Base-by-base conservation (phyloP, 2,888 invertebrate genomes). In the Scaptomyza parva region DNA sequence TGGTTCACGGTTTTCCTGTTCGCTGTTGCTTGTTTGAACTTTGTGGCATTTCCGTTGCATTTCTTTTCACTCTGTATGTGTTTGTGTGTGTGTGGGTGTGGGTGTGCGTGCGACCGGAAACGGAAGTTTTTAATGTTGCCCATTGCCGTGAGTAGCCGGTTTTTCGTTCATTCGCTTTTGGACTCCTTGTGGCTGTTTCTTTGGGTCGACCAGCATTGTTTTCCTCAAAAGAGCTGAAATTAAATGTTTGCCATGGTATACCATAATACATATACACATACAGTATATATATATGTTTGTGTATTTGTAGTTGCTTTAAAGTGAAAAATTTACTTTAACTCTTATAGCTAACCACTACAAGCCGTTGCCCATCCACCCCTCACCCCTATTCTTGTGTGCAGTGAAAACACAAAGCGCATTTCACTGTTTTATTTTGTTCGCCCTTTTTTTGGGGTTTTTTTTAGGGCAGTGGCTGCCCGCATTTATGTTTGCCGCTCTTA, bases 41-140 rank as follows among this genome's bases (percentile, higher is more conserved):
- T 84, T 76, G 71, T 86, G 82, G 85, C 82, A 86, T 83, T 83
- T 86, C 87, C 87, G 87, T 64, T 83, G 87, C 87, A 86, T 66
- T 83, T 84, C 83, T 80, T 84, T 44, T 66, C 44, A 58, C n/a
- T 58, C 28, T 61, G 17, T 60, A 22, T 45, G 37, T 60, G 57
- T 58, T 18, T 24, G 45, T 51, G 35, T 50, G 39, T 60, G 60
- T 59, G 18, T 51, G 39, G 68, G 9, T 43, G 55, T 58, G 20
- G 47, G 11, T 55, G 55, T 59, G 39, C 41, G 26, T 63, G 67
- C 40, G 57, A 40, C 61, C 80, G 86, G 86, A 87, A 85, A 78
- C 88, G 84, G 84, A 87, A 86, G 88, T 85, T 85, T 84, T 85
- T 85, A 86, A 87, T 84, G 84, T 76, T 85, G 78, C 58, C 78